Evolutionary conservation across 1,140 invertebrate genomes (phyloP).

Genomic region (Aphelenchoides besseyi): DNA sequence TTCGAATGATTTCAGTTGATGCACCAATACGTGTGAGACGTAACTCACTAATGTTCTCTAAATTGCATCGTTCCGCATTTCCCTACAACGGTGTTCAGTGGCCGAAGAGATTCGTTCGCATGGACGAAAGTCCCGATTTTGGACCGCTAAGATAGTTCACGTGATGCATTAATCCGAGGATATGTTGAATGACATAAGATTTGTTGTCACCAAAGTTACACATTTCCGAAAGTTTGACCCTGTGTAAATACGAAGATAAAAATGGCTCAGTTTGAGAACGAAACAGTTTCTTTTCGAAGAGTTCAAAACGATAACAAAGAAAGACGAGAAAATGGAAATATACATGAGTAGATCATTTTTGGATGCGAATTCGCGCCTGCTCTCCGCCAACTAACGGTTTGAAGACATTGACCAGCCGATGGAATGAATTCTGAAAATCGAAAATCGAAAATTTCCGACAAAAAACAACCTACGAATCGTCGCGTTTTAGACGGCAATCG

Average conservation of each 20-base stretch:
- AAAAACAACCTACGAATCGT: neutral
- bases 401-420: neutral
- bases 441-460: too few relatives aligned
- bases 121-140: neutral
- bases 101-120: slow-evolving; percentile 16
- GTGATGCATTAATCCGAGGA: too few relatives aligned
- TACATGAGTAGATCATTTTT: slow-evolving; percentile 1
- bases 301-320: neutral
- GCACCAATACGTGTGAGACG: slow-evolving; percentile 7
- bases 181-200: too few relatives aligned
- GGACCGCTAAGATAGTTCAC: too few relatives aligned
- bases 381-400: neutral
- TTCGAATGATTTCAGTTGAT: slow-evolving; percentile 24
- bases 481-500: neutral
- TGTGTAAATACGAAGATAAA: too few relatives aligned
- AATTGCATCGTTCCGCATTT: slow-evolving; percentile 22
- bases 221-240: too few relatives aligned
- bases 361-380: neutral
- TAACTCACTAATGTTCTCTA: slow-evolving; percentile 28
- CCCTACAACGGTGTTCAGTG: neutral
- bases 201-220: too few relatives aligned
- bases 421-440: neutral
- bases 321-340: neutral
- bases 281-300: too few relatives aligned
- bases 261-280: too few relatives aligned